Evolutionary conservation across 30 jellyfish, hydroid and myxozoan genomes (phyloP).

Genomic region (Hydractinia echinata): DNA sequence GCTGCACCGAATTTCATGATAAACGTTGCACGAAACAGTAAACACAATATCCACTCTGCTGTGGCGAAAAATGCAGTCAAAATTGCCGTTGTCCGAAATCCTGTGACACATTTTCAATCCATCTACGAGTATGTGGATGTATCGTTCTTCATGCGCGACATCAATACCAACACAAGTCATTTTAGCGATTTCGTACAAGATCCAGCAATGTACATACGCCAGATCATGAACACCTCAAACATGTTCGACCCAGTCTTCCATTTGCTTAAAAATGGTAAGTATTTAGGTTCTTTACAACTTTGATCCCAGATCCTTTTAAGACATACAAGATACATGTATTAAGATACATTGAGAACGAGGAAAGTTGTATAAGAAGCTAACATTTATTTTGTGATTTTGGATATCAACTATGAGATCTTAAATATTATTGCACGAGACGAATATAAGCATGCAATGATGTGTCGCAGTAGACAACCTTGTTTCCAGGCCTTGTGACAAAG

Average conservation of each 20-base stretch:
- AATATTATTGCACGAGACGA: too few relatives aligned
- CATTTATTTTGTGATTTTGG: too few relatives aligned
- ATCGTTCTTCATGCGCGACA: background rate
- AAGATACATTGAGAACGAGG: too few relatives aligned
- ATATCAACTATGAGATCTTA: too few relatives aligned
- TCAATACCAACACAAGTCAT: background rate
- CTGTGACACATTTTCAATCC: constrained; percentile 39
- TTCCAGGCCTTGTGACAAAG: too few relatives aligned
- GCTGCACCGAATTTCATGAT: constrained; percentile 35
- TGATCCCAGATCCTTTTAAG: too few relatives aligned
- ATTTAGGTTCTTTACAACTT: too few relatives aligned
- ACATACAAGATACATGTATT: too few relatives aligned
- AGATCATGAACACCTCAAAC: constrained; percentile 28
- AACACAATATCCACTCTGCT: background rate
- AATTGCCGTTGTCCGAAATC: constrained; percentile 35
- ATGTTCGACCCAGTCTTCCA: constrained; percentile 23
- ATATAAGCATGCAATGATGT: too few relatives aligned
- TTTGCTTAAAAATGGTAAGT: constrained; percentile 36
- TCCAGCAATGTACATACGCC: background rate
- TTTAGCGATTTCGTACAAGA: constrained; percentile 25
- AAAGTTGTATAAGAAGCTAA: too few relatives aligned
- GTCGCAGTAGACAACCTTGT: too few relatives aligned
- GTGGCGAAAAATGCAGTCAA: constrained; percentile 11
- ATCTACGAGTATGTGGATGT: constrained; percentile 31
- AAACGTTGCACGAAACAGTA: constrained; percentile 30